Evolutionary conservation across 37 sponge, comb jelly and placozoan genomes (phyloP).

Genomic region (Bolinopsis microptera): DNA sequence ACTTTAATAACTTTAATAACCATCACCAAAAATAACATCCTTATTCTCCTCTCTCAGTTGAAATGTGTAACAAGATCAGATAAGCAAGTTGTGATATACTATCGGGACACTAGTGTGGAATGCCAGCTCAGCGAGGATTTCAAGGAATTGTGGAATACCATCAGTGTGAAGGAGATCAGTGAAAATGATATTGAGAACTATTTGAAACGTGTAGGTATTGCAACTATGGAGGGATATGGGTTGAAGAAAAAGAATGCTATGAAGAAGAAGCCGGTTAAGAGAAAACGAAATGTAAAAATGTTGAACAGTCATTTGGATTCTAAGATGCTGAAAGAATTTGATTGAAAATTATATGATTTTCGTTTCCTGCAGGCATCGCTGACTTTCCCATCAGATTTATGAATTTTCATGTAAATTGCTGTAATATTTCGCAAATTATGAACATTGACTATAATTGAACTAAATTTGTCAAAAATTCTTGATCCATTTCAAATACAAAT

Average conservation of each 20-base stretch:
- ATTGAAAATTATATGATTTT: no score
- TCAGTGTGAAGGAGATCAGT: conserved; percentile 54
- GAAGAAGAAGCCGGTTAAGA: conserved; percentile 52
- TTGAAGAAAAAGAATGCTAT: neutral
- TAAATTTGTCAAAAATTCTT: no score
- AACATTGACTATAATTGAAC: no score
- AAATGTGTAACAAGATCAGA: conserved; percentile 57
- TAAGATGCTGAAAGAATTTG: conserved; percentile 62
- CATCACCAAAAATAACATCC: no score
- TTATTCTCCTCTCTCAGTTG: conserved; percentile 59
- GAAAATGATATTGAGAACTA: conserved; percentile 51
- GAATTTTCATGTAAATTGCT: no score
- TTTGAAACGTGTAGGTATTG: conserved; percentile 36
- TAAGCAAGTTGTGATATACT: conserved; percentile 13
- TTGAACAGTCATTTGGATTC: conserved; percentile 60
- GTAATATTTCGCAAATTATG: no score
- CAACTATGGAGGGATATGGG: conserved; percentile 34
- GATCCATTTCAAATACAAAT: no score
- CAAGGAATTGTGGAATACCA: conserved; percentile 44
- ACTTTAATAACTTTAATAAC: no score
- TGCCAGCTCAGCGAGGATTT: neutral
- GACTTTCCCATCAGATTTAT: no score
- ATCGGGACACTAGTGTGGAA: conserved; percentile 54
- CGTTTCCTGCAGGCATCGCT: no score
- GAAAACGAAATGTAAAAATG: conserved; percentile 43